These are phyloP conservation scores for Biston betularia DNA, from an alignment of 2,888 invertebrate genomes.

Conservation along the genomic window DNA sequence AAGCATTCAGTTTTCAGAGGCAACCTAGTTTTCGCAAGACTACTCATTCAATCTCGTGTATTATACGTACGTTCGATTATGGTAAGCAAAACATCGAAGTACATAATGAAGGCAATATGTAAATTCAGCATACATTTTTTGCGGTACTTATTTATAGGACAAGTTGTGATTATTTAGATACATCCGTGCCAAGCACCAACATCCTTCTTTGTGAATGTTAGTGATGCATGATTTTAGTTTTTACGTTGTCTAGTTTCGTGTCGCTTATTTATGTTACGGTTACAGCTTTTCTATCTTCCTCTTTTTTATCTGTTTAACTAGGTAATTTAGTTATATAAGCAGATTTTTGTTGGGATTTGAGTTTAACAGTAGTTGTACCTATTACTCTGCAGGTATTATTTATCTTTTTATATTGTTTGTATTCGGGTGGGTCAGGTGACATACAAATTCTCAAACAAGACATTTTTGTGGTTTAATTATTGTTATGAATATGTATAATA, in stretches of 20 bases:
- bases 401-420: too few relatives aligned
- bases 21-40: background rate
- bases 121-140: conserved; percentile 18
- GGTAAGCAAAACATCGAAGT: background rate
- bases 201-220: conserved; percentile 52
- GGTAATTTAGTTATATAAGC: too few relatives aligned
- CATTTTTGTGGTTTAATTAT: too few relatives aligned
- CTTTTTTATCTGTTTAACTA: background rate
- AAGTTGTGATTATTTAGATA: conserved; percentile 13
- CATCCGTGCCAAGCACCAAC: conserved; percentile 61
- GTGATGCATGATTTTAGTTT: conserved; percentile 49
- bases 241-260: conserved; percentile 28
- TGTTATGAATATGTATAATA: too few relatives aligned
- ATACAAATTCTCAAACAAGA: too few relatives aligned
- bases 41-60: background rate
- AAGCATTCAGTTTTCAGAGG: too few relatives aligned
- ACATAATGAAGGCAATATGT: conserved; percentile 20
- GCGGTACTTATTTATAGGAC: conserved; percentile 31
- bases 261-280: conserved; percentile 39
- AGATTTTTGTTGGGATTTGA: too few relatives aligned
- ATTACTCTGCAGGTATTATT: too few relatives aligned
- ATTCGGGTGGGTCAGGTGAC: too few relatives aligned
- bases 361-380: too few relatives aligned
- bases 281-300: conserved; percentile 15
- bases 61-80: background rate